These are phyloP conservation scores for Bombus vancouverensis DNA, from an alignment of 1,140 invertebrate species.

Conservation along the genomic window DNA sequence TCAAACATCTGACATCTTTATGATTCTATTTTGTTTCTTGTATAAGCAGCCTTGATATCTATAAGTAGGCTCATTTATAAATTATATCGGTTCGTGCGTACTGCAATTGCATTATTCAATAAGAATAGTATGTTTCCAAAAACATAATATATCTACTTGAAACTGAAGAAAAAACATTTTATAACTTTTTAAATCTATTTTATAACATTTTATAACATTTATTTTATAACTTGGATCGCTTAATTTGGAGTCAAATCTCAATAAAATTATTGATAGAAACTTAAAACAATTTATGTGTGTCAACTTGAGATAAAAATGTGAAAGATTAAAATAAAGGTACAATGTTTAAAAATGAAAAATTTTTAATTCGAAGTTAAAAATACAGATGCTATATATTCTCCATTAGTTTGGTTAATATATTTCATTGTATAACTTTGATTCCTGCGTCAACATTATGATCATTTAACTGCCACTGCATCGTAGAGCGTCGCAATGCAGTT, in stretches of 20 bases:
- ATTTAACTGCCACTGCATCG: background rate
- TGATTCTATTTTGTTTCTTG: slow-evolving; percentile 5
- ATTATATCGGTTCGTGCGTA: background rate
- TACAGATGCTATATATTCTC: background rate
- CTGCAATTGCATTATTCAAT: background rate
- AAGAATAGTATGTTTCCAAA: background rate
- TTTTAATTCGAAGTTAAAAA: background rate
- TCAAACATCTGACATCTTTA: background rate
- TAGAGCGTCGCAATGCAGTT: slow-evolving; percentile 46
- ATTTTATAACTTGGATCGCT: background rate
- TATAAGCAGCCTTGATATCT: background rate
- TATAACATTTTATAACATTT: background rate
- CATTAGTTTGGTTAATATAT: background rate
- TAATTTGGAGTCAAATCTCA: background rate
- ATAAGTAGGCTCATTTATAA: slow-evolving; percentile 13
- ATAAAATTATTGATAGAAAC: too few species aligned
- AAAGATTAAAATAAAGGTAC: background rate
- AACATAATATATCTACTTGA: background rate
- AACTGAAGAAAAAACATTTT: background rate
- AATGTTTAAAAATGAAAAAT: background rate
- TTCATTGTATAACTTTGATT: background rate
- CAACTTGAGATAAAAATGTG: background rate
- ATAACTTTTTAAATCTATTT: too few species aligned
- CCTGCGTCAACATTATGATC: background rate
- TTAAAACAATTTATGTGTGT: background rate